phyloP scores from a whole-genome alignment of 2,797 vertebrate genomes.

The Darevskia nairensis region DNA sequence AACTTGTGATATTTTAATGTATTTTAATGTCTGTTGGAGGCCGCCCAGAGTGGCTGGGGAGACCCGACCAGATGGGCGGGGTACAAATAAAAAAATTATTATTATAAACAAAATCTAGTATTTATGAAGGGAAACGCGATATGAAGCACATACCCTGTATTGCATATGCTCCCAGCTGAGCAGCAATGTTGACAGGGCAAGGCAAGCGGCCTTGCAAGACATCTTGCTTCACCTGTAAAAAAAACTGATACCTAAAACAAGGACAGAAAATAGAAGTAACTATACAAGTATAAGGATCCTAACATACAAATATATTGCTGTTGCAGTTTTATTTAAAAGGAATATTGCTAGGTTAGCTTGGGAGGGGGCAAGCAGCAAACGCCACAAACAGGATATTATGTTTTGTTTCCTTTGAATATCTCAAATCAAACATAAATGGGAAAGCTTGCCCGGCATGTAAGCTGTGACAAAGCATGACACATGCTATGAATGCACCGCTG shows the following conservation, averaged over 20 bases:
- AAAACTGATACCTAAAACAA: constrained; percentile 88
- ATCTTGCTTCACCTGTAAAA: constrained; percentile 90
- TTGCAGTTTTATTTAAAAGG: neutral
- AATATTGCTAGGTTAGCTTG: neutral
- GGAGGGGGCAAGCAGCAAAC: too few relatives aligned
- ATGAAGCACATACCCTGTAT: constrained; percentile 83
- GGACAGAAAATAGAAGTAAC: constrained; percentile 54
- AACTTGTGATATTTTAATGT: too few relatives aligned
- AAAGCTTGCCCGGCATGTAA: neutral
- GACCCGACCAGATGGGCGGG: too few relatives aligned
- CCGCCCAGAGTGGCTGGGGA: too few relatives aligned
- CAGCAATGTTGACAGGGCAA: constrained; percentile 78
- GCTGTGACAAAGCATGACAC: neutral
- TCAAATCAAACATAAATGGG: neutral
- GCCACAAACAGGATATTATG: neutral
- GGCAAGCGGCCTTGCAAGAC: constrained; percentile 89
- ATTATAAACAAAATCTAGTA: neutral
- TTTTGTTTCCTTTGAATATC: neutral
- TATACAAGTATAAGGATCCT: constrained; percentile 24
- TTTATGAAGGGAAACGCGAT: constrained; percentile 25
- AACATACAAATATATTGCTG: neutral
- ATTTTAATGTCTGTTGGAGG: too few relatives aligned
- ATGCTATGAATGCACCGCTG: neutral
- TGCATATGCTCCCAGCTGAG: constrained; percentile 84
- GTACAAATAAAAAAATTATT: too few relatives aligned